Evolutionary conservation across 2,888 invertebrate genomes (phyloP).

Genomic region (Tipula helvola): DNA sequence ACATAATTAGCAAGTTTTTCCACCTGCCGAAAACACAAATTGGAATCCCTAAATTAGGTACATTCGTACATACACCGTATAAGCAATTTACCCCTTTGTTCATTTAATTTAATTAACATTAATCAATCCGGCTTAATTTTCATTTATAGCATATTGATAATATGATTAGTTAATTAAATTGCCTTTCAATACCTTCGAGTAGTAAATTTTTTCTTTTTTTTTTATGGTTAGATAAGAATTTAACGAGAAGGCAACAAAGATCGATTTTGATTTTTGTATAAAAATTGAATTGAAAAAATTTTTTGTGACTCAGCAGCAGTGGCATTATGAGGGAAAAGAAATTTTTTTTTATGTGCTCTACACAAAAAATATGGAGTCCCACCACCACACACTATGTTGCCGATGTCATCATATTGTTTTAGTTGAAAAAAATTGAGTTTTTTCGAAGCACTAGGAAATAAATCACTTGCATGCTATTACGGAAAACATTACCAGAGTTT

Average conservation of each 20-base stretch:
- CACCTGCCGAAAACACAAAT: background rate
- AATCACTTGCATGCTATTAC: background rate
- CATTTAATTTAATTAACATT: background rate
- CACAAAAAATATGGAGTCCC: conserved; percentile 8
- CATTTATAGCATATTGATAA: background rate
- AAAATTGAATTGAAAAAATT: background rate
- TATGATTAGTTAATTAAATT: background rate
- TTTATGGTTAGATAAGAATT: background rate
- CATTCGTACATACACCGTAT: background rate
- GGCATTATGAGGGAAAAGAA: background rate
- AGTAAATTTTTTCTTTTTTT: background rate
- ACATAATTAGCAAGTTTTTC: background rate
- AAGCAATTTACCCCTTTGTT: background rate
- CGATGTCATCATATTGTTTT: conserved; percentile 5
- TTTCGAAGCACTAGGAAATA: background rate
- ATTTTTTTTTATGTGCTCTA: background rate
- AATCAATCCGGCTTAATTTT: background rate
- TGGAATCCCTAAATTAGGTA: background rate
- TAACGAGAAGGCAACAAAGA: background rate
- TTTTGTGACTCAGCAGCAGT: conserved; percentile 8
- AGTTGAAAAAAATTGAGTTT: background rate
- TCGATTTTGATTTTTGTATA: background rate
- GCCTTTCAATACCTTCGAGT: background rate
- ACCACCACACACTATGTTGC: conserved; percentile 8
- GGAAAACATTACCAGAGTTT: background rate